phyloP scores from a whole-genome alignment of 35 echinoderm and acorn worm species.

The Strongylocentrotus purpuratus region DNA sequence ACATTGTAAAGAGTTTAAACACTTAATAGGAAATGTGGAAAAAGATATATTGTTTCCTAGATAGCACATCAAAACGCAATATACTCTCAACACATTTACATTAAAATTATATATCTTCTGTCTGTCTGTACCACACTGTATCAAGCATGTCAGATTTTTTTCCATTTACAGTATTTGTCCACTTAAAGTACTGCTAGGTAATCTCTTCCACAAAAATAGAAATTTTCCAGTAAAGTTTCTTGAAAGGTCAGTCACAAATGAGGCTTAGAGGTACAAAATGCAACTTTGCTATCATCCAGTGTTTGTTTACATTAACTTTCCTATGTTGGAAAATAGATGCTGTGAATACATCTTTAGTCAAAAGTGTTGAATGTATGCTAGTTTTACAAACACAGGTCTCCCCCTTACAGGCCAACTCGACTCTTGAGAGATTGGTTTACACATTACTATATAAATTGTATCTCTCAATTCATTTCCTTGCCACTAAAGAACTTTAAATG shows the following conservation, averaged over 20 bases:
- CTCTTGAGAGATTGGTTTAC: too few relatives aligned
- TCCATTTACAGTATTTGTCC: background rate
- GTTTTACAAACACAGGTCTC: too few relatives aligned
- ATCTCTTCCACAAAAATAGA: background rate
- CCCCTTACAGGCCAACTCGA: too few relatives aligned
- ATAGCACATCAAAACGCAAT: conserved; percentile 4
- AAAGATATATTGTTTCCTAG: background rate
- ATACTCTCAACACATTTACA: background rate
- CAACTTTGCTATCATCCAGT: too few relatives aligned
- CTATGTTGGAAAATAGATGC: background rate
- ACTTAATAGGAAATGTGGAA: background rate
- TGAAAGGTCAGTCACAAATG: too few relatives aligned
- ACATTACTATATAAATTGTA: too few relatives aligned
- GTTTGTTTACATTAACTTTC: background rate
- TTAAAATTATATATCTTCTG: background rate
- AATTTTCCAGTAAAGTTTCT: background rate
- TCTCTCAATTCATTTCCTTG: too few relatives aligned
- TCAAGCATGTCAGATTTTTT: background rate
- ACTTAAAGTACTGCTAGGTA: background rate
- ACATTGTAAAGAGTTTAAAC: background rate
- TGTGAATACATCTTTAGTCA: background rate
- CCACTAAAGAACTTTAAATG: too few relatives aligned
- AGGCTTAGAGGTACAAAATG: background rate
- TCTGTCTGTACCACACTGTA: background rate
- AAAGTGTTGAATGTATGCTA: background rate